Conservation (phyloP, 30 jellyfish, hydroid and myxozoan species). For the Chironex yamaguchii region DNA sequence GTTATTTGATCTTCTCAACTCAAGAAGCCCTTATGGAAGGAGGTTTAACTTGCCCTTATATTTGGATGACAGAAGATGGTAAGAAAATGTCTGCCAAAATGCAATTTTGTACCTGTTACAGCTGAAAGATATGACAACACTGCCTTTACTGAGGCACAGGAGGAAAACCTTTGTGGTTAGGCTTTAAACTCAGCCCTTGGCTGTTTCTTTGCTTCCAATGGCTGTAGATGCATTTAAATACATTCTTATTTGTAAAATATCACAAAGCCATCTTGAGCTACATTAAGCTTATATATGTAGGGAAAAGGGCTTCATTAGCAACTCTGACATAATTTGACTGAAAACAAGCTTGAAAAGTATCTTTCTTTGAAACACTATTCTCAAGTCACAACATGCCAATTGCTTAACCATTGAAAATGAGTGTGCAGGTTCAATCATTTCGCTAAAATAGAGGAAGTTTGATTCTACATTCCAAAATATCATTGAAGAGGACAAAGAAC, state of each 20-base stretch:
- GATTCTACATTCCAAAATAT: too few species aligned
- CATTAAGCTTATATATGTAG: constrained; percentile 60
- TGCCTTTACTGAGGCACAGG: constrained; percentile 38
- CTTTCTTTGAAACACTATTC: constrained; percentile 35
- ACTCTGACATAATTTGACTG: constrained; percentile 49
- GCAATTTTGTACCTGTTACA: constrained; percentile 6
- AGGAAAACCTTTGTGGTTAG: constrained; percentile 68
- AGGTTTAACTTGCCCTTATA: constrained; percentile 50
- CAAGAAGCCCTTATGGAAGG: constrained; percentile 57
- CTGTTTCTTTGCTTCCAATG: too few species aligned
- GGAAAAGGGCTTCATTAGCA: constrained; percentile 48
- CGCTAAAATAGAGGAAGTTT: constrained; percentile 61
- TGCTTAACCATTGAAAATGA: constrained; percentile 15
- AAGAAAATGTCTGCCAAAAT: too few species aligned
- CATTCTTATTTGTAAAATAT: constrained; percentile 57
- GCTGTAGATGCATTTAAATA: constrained; percentile 45
- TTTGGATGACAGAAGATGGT: too few species aligned
- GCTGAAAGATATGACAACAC: constrained; percentile 19
- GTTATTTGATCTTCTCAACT: constrained; percentile 43
- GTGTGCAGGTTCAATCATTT: constrained; percentile 14
- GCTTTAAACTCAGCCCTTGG: too few species aligned
- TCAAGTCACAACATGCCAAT: constrained; percentile 58
- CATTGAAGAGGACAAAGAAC: too few species aligned
- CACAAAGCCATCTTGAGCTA: constrained; percentile 74
- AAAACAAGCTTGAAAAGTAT: constrained; percentile 40